These are phyloP conservation scores for Meteorus cinctellus DNA, from an alignment of 2,888 invertebrate species.

Conservation along the genomic window DNA sequence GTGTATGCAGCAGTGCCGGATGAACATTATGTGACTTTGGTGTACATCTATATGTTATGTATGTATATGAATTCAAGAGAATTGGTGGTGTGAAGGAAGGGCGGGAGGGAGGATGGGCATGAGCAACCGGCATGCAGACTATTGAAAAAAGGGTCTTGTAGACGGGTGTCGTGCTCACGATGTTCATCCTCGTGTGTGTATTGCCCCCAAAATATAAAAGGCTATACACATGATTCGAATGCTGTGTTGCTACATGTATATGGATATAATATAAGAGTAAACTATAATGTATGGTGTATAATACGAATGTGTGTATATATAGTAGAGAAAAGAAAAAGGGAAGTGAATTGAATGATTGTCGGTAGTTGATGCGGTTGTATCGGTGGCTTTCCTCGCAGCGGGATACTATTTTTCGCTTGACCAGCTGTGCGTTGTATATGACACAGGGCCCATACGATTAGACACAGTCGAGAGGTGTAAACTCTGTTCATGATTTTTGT, in stretches of 20 bases:
- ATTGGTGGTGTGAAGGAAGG: slow-evolving; percentile 10
- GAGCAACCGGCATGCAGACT: neutral
- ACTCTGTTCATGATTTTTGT: slow-evolving; percentile 32
- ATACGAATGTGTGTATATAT: neutral
- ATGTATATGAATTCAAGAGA: neutral
- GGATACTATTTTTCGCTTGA: slow-evolving; percentile 61
- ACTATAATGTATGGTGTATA: slow-evolving; percentile 12
- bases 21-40: slow-evolving; percentile 36
- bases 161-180: slow-evolving; percentile 7
- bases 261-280: neutral
- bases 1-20: slow-evolving; percentile 21
- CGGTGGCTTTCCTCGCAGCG: slow-evolving; percentile 59
- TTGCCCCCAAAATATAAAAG: neutral
- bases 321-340: slow-evolving; percentile 22
- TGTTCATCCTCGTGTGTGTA: neutral
- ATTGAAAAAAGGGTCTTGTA: slow-evolving; percentile 1
- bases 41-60: neutral
- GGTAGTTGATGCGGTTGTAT: slow-evolving; percentile 49
- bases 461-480: slow-evolving; percentile 48
- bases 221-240: neutral
- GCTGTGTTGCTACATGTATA: neutral
- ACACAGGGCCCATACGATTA: slow-evolving; percentile 46
- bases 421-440: slow-evolving; percentile 58
- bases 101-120: slow-evolving; percentile 40
- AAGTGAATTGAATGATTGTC: slow-evolving; percentile 43